Conservation (phyloP, 2,888 invertebrate species). For the Lasioglossum oenotherae region DNA sequence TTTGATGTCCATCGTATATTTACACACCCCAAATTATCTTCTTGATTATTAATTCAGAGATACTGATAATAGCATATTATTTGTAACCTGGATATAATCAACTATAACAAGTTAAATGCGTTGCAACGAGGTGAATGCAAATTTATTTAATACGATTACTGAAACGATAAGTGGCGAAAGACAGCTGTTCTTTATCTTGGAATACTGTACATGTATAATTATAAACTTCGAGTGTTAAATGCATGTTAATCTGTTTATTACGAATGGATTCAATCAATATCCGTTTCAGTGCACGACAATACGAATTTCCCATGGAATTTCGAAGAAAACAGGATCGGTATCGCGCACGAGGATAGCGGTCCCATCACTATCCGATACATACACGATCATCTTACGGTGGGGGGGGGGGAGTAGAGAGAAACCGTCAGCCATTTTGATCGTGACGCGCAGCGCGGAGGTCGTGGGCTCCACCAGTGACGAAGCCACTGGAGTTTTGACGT, state of each 20-base stretch:
- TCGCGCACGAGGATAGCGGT: slow-evolving; percentile 32
- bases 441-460: slow-evolving; percentile 91
- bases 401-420: slow-evolving; percentile 49
- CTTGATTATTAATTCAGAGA: neutral
- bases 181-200: neutral
- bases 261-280: neutral
- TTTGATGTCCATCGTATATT: neutral
- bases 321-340: slow-evolving; percentile 8
- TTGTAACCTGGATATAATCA: neutral
- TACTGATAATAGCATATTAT: neutral
- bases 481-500: slow-evolving; percentile 94
- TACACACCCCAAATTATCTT: neutral
- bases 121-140: neutral
- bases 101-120: neutral
- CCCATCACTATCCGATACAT: slow-evolving; percentile 43
- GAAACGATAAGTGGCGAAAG: neutral
- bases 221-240: neutral
- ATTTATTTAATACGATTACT: neutral
- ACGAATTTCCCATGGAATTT: neutral
- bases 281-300: neutral
- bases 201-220: slow-evolving; percentile 8
- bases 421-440: slow-evolving; percentile 88
- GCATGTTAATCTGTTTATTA: neutral
- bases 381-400: slow-evolving; percentile 33
- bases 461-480: slow-evolving; percentile 91